Percentiles rank a stretch among this genome's conserved stretches.
phyloP scores from a whole-genome alignment of 1,140 invertebrate genomes.

The Pygmarrhopalites habei region DNA sequence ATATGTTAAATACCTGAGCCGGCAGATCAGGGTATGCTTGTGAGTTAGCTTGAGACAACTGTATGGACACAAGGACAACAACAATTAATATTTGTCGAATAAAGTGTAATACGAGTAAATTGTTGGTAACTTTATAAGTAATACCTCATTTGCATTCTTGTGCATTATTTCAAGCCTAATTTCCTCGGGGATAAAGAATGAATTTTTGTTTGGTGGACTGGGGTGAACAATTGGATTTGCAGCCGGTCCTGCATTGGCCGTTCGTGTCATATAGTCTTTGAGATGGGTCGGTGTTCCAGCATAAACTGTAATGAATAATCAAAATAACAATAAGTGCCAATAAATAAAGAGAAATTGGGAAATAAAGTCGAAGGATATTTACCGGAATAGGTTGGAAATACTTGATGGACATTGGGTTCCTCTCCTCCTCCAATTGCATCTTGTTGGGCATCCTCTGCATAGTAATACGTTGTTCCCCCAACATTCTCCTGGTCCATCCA shows the following conservation, averaged over 20 bases:
- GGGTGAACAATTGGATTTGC: slow-evolving; percentile 28
- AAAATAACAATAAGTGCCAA: too few relatives aligned
- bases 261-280: slow-evolving; percentile 34
- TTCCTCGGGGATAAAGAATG: slow-evolving; percentile 68
- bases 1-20: too few relatives aligned
- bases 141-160: too few relatives aligned
- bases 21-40: slow-evolving; percentile 66
- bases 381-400: slow-evolving; percentile 50
- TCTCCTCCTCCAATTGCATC: slow-evolving; percentile 21
- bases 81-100: too few relatives aligned
- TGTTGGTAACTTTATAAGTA: too few relatives aligned
- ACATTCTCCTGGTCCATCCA: slow-evolving; percentile 68
- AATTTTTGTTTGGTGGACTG: slow-evolving; percentile 38
- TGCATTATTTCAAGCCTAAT: slow-evolving; percentile 66
- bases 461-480: slow-evolving; percentile 90
- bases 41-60: slow-evolving; percentile 61
- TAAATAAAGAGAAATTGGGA: too few relatives aligned
- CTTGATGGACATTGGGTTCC: slow-evolving; percentile 23
- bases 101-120: too few relatives aligned
- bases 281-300: slow-evolving; percentile 60
- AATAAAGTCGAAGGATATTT: too few relatives aligned
- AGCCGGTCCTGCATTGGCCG: not conserved
- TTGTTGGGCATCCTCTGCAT: slow-evolving; percentile 49
- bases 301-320: too few relatives aligned
- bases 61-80: too few relatives aligned